A percentile compares a stretch with the other conserved stretches of the same genome.
Conservation (phyloP, 1,140 invertebrate genomes). For the Dinoponera quadriceps region DNA sequence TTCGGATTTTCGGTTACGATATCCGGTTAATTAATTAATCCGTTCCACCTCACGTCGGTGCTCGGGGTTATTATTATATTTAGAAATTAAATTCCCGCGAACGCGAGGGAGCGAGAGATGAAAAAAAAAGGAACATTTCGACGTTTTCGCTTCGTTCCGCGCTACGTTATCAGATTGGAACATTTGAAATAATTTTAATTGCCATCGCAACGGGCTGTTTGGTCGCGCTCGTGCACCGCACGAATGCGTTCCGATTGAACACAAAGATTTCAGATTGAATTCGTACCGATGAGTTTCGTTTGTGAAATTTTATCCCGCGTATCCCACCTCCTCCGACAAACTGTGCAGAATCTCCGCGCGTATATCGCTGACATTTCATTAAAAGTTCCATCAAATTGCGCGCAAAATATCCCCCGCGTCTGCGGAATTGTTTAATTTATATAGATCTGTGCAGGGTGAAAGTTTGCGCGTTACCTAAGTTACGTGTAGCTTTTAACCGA, state of each 20-base stretch:
- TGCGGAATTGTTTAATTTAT: not conserved
- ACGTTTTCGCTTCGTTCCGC: not conserved
- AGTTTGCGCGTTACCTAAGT: too few relatives aligned
- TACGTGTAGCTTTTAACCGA: too few relatives aligned
- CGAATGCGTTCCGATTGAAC: not conserved
- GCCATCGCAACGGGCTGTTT: not conserved
- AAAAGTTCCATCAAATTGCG: slow-evolving; percentile 20
- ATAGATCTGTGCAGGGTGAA: too few relatives aligned
- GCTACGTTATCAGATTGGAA: not conserved
- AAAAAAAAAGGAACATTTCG: not conserved
- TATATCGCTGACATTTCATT: not conserved
- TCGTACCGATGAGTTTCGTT: not conserved
- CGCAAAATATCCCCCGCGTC: not conserved
- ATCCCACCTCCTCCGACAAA: not conserved
- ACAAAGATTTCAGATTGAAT: not conserved
- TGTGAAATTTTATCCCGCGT: too few relatives aligned
- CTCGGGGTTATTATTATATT: not conserved
- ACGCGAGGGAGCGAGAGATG: not conserved
- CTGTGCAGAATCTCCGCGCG: not conserved
- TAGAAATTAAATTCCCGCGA: not conserved
- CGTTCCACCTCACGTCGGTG: too few relatives aligned
- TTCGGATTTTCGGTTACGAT: too few relatives aligned
- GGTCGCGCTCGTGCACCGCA: not conserved
- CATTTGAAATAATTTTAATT: slow-evolving; percentile 29
- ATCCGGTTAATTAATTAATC: too few relatives aligned